phyloP scores from a whole-genome alignment of 2,797 vertebrate species.

The Morelia viridis region DNA sequence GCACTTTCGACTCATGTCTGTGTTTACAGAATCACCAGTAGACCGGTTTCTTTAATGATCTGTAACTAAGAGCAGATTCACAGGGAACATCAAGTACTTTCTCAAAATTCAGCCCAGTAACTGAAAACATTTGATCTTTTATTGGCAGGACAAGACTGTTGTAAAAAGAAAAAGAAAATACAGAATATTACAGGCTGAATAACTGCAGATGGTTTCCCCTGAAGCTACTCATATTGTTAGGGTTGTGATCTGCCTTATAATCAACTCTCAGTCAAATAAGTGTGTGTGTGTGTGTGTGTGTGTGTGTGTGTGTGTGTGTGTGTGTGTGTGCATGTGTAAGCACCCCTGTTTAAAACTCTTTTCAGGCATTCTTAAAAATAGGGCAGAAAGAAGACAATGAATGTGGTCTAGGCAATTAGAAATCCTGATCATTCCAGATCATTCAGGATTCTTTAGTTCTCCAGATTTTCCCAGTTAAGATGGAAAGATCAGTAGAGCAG shows the following conservation, averaged over 20 bases:
- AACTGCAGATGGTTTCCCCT: slow-evolving; percentile 53
- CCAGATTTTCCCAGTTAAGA: not conserved
- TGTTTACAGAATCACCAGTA: slow-evolving; percentile 60
- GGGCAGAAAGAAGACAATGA: not conserved
- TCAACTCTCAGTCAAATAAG: slow-evolving; percentile 29
- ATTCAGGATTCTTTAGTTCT: not conserved
- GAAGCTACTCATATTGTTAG: slow-evolving; percentile 58
- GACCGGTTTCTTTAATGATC: slow-evolving; percentile 58
- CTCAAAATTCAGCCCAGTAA: slow-evolving; percentile 62
- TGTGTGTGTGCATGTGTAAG: not conserved
- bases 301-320: not conserved
- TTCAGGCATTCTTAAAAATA: not conserved
- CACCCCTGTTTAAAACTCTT: not conserved
- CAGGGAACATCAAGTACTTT: slow-evolving; percentile 60
- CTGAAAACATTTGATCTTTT: slow-evolving; percentile 70
- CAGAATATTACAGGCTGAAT: slow-evolving; percentile 64
- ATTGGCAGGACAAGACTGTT: slow-evolving; percentile 66
- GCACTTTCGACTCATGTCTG: slow-evolving; percentile 59
- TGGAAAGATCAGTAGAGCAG: not conserved
- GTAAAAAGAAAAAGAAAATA: slow-evolving; percentile 71
- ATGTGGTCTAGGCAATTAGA: not conserved
- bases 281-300: not conserved
- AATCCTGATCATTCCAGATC: not conserved
- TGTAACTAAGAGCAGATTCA: slow-evolving; percentile 66
- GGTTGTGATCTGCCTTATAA: slow-evolving; percentile 49